Base-by-base conservation (phyloP, 2,797 vertebrate species). In the Myotis pilosus region DNA sequence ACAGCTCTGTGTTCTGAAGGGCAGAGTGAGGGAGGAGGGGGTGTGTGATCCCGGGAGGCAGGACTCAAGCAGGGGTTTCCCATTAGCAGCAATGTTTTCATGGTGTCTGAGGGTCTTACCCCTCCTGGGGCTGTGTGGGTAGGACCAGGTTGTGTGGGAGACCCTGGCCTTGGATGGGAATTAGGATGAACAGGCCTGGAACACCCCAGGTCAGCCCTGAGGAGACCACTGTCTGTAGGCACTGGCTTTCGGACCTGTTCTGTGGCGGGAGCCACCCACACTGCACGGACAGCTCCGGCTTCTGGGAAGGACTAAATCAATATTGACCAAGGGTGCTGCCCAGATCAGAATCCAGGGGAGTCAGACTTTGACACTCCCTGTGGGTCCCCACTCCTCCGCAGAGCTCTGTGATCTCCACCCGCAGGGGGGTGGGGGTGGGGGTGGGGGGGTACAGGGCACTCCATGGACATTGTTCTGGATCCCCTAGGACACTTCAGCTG, bases 251-350 rank as follows among this genome's bases (percentile, higher is more conserved):
- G 5, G 19, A 22, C 60, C 17, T 2, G 30, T 25, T 64, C 44
- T 20, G 55, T 38, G 38, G 47, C 22, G 16, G n/a, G 55, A 28
- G 47, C 62, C 47, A 41, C 69, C 10, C 30, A 38, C 11, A 2
- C 28, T 30, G 60, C 75, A 28, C 1, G 1, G 44, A 71, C 23
- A 44, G 30, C 60, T 64, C 25, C 11, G 4, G 0, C 44, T 92
- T 71, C 41, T 60, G 41, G 90, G 53, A 78, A 80, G 47, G 36
- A 4, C 33, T 87, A 11, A 79, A 13, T n/a, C 78, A 30, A 12
- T 82, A 89, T 22, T 86, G 91, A 60, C 41, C 17, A 2, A 92
- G 41, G 87, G 62, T 30, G 33, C 64, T 25, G 25, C 19, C 76
- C 62, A 69, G 69, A 33, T 55, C n/a, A 1, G 33, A 74, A 44